Conservation (phyloP, 1,140 invertebrate species). For the Ceratina calcarata region DNA sequence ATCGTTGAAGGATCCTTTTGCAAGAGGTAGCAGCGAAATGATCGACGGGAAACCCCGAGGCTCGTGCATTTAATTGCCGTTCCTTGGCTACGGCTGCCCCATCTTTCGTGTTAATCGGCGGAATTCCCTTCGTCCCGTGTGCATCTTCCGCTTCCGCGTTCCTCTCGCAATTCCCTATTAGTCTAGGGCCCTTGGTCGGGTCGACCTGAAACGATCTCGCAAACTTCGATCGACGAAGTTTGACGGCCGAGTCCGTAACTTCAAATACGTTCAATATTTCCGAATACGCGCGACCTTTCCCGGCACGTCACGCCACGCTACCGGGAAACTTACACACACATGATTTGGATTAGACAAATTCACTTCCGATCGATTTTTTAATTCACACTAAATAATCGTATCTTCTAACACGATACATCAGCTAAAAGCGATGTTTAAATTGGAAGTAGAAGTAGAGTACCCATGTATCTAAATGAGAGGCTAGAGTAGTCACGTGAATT, state of each 20-base stretch:
- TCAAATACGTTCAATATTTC: constrained; percentile 60
- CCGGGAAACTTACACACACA: constrained; percentile 54
- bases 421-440: too few species aligned
- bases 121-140: neutral
- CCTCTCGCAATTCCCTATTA: neutral
- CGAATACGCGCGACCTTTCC: constrained; percentile 51
- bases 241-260: constrained; percentile 58
- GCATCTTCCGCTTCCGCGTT: constrained; percentile 2
- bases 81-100: constrained; percentile 22
- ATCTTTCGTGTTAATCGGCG: constrained; percentile 43
- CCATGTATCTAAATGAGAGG: too few species aligned
- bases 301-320: neutral
- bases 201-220: constrained; percentile 17
- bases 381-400: constrained; percentile 46
- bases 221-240: constrained; percentile 59
- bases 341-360: constrained; percentile 60
- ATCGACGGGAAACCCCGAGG: constrained; percentile 36
- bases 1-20: constrained; percentile 30
- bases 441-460: too few species aligned
- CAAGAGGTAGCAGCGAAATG: constrained; percentile 29
- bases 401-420: neutral
- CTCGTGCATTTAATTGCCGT: constrained; percentile 55
- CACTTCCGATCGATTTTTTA: constrained; percentile 54
- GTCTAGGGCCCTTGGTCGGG: neutral
- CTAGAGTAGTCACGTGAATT: too few species aligned